Base-by-base conservation (phyloP, 1,140 invertebrate genomes). In the Papilio dardanus region DNA sequence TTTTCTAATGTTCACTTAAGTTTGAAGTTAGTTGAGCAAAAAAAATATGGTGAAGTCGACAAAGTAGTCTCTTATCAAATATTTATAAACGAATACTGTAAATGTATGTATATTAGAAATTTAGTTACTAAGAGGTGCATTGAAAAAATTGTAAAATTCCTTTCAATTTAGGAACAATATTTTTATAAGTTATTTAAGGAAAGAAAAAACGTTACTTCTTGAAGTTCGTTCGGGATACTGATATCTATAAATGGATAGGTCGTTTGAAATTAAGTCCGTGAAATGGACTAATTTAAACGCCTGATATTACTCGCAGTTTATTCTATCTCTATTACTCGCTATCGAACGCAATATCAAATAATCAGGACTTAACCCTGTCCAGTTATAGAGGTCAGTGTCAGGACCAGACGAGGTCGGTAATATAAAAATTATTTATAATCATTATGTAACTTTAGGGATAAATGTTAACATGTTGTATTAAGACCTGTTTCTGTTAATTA, bases 61-160 rank as follows among this genome's bases (percentile, higher is more conserved):
- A 7, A 66, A 75, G 40, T 42, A 54, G 40, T 67, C 62, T 71
- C 5, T 14, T 28, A 65, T 12, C 28, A 28, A 37, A 67, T 35
- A 76, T 74, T 79, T 86, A 79, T 82, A 83, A 84, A 83, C 79
- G 71, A 77, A 81, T 85, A 79, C 78, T 81, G 78, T 85, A 81
- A 71, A 83, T 86, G 77, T 92, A 85, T 92, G 90, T 92, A 91
- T 92, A 91, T 92, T 88, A 89, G 90, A 83, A 79, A 79, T 81
- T 82, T 91, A 91, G 86, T 65, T 74, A 77, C 46, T 91, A 92
- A 89, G 88, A 75, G 89, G 88, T 90, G 86, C 86, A 88, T 89
- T 86, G 83, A 71, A 71, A 71, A 69, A 31, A 81, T 77, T 86
- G 82, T 78, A 71, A 73, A 79, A 68, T 81, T 84, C 54, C 80